These are phyloP conservation scores for Antheraea pernyi DNA, from an alignment of 1,140 invertebrate species.

Conservation along the genomic window DNA sequence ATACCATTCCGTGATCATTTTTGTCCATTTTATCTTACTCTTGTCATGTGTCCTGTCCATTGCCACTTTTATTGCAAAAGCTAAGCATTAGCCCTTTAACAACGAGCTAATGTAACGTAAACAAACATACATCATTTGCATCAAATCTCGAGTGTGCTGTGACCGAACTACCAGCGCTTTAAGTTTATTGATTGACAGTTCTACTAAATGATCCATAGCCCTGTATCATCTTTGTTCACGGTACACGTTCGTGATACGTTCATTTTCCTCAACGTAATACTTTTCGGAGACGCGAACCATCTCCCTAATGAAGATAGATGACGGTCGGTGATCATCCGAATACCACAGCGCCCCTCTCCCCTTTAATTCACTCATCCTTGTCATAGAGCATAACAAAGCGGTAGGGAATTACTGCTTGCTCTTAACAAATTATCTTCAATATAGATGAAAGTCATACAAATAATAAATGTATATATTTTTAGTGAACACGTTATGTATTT, in stretches of 20 bases:
- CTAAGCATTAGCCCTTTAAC: too few relatives aligned
- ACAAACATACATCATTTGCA: too few relatives aligned
- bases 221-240: background rate
- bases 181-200: too few relatives aligned
- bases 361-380: conserved; percentile 2
- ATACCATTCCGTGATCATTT: too few relatives aligned
- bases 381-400: conserved; percentile 6
- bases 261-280: background rate
- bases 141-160: too few relatives aligned
- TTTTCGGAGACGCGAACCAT: background rate
- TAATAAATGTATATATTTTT: background rate
- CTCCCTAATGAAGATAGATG: conserved; percentile 23
- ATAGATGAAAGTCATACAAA: background rate
- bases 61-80: too few relatives aligned
- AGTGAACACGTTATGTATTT: too few relatives aligned
- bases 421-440: background rate
- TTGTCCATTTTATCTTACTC: too few relatives aligned
- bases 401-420: background rate
- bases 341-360: conserved; percentile 3
- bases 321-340: conserved; percentile 19
- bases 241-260: background rate
- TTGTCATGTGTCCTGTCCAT: too few relatives aligned
- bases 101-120: too few relatives aligned
- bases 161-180: too few relatives aligned
- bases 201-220: background rate